Percentiles rank a stretch among this genome's conserved stretches.
Evolutionary conservation across 1,140 invertebrate species (phyloP).

Genomic region (Sycobia sp.): DNA sequence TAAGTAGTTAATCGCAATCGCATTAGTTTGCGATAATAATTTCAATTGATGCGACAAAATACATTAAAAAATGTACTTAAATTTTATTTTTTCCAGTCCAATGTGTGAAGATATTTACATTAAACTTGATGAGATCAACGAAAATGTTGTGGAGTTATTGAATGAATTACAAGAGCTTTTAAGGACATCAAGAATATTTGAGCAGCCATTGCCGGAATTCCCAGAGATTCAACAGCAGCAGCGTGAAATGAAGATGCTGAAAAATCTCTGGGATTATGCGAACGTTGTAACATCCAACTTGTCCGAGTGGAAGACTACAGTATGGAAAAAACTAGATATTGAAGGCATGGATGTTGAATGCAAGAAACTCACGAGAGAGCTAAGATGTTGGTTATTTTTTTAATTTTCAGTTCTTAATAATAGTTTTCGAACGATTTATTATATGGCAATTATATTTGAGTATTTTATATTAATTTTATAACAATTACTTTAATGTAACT

Average conservation of each 20-base stretch:
- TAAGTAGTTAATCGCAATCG: background rate
- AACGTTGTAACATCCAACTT: conserved; percentile 80
- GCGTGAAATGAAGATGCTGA: conserved; percentile 79
- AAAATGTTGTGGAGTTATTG: conserved; percentile 73
- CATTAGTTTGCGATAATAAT: background rate
- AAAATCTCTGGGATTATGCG: conserved; percentile 89
- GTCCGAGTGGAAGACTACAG: conserved; percentile 89
- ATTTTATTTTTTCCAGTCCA: conserved; percentile 41
- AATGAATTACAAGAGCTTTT: conserved; percentile 70
- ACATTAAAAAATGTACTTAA: conserved; percentile 16
- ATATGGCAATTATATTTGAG: no score
- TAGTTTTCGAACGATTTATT: no score
- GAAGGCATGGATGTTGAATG: conserved; percentile 94
- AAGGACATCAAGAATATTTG: conserved; percentile 83
- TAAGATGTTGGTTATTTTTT: conserved; percentile 65
- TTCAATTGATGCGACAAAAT: background rate
- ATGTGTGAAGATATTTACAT: conserved; percentile 69
- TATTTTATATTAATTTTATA: no score
- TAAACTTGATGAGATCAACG: conserved; percentile 74
- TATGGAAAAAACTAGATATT: conserved; percentile 91
- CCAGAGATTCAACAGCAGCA: conserved; percentile 75
- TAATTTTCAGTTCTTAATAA: no score
- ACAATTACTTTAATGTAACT: no score
- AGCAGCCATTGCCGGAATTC: conserved; percentile 83
- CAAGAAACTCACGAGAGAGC: conserved; percentile 86